phyloP scores from a whole-genome alignment of 2,888 invertebrate species.

The Thymelicus acteon region DNA sequence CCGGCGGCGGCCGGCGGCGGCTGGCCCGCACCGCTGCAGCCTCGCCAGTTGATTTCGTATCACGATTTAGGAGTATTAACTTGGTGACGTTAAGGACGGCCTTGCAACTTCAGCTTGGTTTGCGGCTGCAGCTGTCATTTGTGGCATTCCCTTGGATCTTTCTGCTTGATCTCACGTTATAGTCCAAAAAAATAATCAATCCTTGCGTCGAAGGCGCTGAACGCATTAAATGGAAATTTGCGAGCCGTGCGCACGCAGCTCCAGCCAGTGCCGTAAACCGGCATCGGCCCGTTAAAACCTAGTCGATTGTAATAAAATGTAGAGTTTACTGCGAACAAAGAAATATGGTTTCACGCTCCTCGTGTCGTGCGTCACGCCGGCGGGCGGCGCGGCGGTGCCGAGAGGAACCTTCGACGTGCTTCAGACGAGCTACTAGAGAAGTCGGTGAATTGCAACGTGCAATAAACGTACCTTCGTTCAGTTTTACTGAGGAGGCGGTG shows the following conservation, averaged over 20 bases:
- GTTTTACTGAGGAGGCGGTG: neutral
- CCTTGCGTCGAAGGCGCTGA: neutral
- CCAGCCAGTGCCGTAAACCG: neutral
- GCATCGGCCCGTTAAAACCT: conserved; percentile 18
- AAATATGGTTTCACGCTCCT: conserved; percentile 32
- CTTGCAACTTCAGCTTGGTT: too few species aligned
- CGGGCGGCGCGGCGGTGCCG: too few species aligned
- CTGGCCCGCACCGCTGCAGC: conserved; percentile 52
- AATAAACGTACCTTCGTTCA: neutral
- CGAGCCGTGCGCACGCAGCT: neutral
- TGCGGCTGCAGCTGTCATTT: too few species aligned
- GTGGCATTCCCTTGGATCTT: too few species aligned
- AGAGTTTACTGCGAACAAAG: conserved; percentile 23
- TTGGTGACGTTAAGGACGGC: too few species aligned
- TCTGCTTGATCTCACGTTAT: too few species aligned
- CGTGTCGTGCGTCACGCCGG: conserved; percentile 25
- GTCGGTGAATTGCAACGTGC: neutral
- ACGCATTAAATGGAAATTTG: neutral
- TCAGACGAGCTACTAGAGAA: too few species aligned
- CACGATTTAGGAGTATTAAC: too few species aligned
- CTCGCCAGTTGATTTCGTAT: conserved; percentile 55
- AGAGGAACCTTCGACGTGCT: neutral
- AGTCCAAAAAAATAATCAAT: too few species aligned
- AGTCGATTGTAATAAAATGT: conserved; percentile 25
- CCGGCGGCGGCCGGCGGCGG: conserved; percentile 40